Base-by-base conservation (phyloP, 64 coral and sea anemone species). In the Stylophora pistillata region DNA sequence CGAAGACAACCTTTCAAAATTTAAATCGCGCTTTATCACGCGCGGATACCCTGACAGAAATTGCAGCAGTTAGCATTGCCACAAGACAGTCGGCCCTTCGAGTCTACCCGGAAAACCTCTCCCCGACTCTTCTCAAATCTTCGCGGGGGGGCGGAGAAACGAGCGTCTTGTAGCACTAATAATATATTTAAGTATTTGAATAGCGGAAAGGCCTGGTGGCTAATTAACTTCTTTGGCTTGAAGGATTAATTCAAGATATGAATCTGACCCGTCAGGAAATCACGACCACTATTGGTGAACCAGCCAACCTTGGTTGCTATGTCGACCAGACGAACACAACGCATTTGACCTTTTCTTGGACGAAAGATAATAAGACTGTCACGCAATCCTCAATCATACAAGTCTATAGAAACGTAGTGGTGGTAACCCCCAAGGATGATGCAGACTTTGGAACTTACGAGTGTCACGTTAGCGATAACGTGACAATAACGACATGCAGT, bases 281-380 rank as follows among this genome's bases (percentile, higher is more conserved):
- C 37, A 70, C 80, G 53, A 53, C 89, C 28, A 63, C 15, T 0
- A 9, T 58, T 5, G 89, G 89, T 23, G 55, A 82, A 26, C 55
- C 55, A 15, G 78, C 58, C 13, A 90, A 47, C 21, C 78, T 90
- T 56, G 78, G 78, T 83, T 90, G 89, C 71, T 90, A 82, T 61
- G 68, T 56, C 28, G 74, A 30, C 28, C 31, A 60, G 15, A 9
- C 78, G 53, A 71, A 31, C 55, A 37, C 89, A 56, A 14, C 60
- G 2, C 53, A 32, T 5, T 58, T 83, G 7, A 62, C 55, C 3
- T 90, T 64, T 73, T 73, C 54, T 9, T 90, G 89, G 89, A 55
- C 32, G 74, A 90, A 90, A 30, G 31, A 90, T 21, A 84, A 83
- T 18, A 5, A 23, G 16, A 71, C 55, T 59, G 58, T 90, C 23